These are phyloP conservation scores for Tyto alba DNA, from an alignment of 2,113 vertebrate species.

Conservation along the genomic window DNA sequence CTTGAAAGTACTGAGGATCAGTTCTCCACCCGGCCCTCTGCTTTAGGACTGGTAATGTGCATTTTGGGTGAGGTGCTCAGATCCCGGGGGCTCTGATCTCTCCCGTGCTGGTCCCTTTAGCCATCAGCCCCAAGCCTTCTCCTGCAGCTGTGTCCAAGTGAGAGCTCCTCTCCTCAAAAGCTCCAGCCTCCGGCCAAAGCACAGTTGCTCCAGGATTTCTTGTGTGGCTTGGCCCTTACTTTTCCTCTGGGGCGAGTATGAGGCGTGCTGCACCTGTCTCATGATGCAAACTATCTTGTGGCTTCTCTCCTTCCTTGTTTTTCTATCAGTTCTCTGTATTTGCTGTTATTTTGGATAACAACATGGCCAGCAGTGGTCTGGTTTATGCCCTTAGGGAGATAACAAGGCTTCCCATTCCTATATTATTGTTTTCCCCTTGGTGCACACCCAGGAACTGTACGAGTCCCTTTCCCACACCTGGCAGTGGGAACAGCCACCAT, in stretches of 20 bases:
- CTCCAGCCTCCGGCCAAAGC: not conserved
- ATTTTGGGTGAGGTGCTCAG: not conserved
- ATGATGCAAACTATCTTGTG: accelerated
- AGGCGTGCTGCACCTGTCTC: not conserved
- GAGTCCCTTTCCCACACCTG: not conserved
- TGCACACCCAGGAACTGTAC: not conserved
- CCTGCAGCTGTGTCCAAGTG: not conserved
- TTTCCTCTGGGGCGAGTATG: not conserved
- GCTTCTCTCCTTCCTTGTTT: not conserved
- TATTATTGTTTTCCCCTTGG: not conserved
- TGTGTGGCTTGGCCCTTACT: accelerated
- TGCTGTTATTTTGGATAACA: not conserved
- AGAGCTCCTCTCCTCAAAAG: not conserved
- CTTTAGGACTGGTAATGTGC: accelerated
- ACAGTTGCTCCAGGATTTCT: not conserved
- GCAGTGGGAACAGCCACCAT: accelerated
- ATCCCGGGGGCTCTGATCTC: not conserved
- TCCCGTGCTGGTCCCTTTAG: not conserved
- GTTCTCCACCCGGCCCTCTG: not conserved
- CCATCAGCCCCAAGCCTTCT: not conserved
- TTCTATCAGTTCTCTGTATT: not conserved
- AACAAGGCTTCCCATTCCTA: accelerated
- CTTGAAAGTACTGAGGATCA: not conserved
- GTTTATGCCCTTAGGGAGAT: not conserved
- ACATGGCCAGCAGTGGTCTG: accelerated